Base-by-base conservation (phyloP, 2,797 vertebrate genomes). In the Myotis vivesi region DNA sequence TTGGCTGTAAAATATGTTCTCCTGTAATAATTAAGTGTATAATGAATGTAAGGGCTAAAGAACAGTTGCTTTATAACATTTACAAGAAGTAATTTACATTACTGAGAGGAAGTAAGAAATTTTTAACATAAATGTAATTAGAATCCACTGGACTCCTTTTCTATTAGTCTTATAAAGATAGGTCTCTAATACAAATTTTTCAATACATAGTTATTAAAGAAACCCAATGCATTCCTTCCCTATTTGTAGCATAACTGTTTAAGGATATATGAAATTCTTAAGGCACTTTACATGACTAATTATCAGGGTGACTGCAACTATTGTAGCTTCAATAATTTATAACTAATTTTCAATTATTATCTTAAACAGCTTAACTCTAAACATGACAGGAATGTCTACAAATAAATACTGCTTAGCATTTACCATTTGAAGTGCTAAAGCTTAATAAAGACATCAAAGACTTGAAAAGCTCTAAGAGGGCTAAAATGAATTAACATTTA, bases 11-110 rank as follows among this genome's bases (percentile, higher is more conserved):
- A 96, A 93, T 90, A 51, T 57, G 64, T 91, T 85, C 75, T 79
- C 25, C 11, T 95, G 17, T 41, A 96, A 89, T 71, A 95, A 64
- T n/a, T 87, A 96, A 93, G 1, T 46, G 73, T 41, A 55, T 33
- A 91, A 2, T 59, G 12, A 76, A 94, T 92, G 91, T 94, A 59
- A 51, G 62, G 92, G 25, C 11, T 77, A 89, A 51, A 93, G 41
- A 94, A 94, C n/a, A 91, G 49, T 69, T 94, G n/a, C 20, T 97
- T 94, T 94, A 38, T 76, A 92, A 33, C 6, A 87, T 94, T 96
- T 91, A 85, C 41, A 95, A 96, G 53, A 89, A 93, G 30, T 11
- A 86, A 76, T 93, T 97, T 91, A 93, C 6, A 86, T 15, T 90
- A 80, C 3, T 85, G 22, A 88, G 69, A 92, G 53, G 91, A 97